phyloP scores from a whole-genome alignment of 2,797 vertebrate species.

The Sitta carolinensis region DNA sequence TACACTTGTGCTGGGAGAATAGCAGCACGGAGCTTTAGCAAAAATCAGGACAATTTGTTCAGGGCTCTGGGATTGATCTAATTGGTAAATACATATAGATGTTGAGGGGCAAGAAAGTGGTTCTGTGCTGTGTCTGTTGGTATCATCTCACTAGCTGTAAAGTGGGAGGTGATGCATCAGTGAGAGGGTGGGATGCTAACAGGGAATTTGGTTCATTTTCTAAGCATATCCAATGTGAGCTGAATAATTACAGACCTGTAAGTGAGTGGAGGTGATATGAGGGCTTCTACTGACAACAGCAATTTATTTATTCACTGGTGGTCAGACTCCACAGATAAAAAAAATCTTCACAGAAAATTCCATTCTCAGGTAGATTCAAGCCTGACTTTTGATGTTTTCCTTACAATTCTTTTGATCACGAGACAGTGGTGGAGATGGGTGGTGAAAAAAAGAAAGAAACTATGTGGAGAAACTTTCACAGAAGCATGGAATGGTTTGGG shows the following conservation, averaged over 20 bases:
- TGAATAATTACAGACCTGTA: not conserved
- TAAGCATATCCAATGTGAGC: not conserved
- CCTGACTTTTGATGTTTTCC: not conserved
- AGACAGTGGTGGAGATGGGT: not conserved
- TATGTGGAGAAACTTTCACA: not conserved
- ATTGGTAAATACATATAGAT: not conserved
- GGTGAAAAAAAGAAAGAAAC: not conserved
- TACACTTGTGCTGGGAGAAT: not conserved
- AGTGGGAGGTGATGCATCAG: not conserved
- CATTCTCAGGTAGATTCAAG: not conserved
- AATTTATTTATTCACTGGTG: not conserved
- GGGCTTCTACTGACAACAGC: not conserved
- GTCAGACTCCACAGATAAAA: not conserved
- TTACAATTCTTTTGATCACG: not conserved
- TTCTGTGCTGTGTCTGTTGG: not conserved
- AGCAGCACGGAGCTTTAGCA: not conserved
- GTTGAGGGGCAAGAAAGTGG: not conserved
- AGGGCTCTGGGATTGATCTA: not conserved
- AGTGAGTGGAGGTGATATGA: not conserved
- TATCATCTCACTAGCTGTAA: not conserved
- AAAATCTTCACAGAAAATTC: not conserved
- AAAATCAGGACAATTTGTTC: not conserved
- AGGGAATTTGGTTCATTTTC: not conserved
- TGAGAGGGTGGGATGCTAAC: not conserved
- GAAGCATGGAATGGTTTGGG: not conserved